phyloP scores from a whole-genome alignment of 2,797 vertebrate genomes.

The Vireo griseus region DNA sequence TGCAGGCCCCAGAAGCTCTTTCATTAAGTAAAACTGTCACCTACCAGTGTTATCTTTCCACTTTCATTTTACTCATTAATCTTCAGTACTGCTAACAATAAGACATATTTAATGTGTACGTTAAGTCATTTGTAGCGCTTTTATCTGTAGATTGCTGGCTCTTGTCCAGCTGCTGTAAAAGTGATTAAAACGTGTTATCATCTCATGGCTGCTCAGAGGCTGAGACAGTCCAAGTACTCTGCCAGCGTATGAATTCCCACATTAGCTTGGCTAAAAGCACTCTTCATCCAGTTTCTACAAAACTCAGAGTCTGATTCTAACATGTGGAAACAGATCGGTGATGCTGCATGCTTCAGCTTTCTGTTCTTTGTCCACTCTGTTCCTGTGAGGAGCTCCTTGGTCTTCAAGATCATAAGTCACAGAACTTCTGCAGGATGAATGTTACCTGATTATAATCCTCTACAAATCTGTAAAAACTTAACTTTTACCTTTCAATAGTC shows the following conservation, averaged over 20 bases:
- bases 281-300: background rate
- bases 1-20: background rate
- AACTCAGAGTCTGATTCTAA: background rate
- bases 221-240: background rate
- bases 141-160: constrained; percentile 17
- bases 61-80: constrained; percentile 35
- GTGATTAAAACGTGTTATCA: background rate
- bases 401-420: background rate
- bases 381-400: background rate
- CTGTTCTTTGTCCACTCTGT: background rate
- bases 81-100: background rate
- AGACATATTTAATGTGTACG: background rate
- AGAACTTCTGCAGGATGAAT: background rate
- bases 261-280: background rate
- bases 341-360: background rate
- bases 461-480: background rate
- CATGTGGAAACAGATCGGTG: background rate
- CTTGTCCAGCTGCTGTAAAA: constrained; percentile 10
- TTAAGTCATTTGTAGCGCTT: background rate
- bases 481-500: background rate
- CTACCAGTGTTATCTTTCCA: constrained; percentile 4
- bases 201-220: background rate
- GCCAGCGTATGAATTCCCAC: background rate
- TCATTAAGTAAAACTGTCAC: constrained; percentile 42
- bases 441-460: background rate